Evolutionary conservation across 2,113 vertebrate species (phyloP).

Genomic region (Lipophrys pholis): DNA sequence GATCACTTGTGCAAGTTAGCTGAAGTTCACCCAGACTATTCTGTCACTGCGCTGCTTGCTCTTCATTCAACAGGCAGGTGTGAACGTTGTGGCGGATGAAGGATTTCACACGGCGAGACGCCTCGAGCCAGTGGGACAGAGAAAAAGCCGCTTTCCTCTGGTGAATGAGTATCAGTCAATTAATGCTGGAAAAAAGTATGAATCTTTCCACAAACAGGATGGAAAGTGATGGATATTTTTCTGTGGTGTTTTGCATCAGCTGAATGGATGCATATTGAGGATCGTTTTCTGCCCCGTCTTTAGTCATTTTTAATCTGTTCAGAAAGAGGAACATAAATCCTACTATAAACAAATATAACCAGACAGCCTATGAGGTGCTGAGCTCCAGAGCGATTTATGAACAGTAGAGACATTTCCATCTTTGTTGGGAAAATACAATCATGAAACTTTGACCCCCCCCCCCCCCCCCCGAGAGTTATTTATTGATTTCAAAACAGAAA

Average conservation of each 20-base stretch:
- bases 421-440: background rate
- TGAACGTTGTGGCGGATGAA: background rate
- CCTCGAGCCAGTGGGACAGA: background rate
- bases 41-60: background rate
- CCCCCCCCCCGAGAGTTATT: background rate
- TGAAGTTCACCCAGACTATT: background rate
- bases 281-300: background rate
- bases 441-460: background rate
- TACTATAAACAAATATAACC: background rate
- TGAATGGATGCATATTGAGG: background rate
- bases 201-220: background rate
- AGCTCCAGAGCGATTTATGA: slow-evolving; percentile 12
- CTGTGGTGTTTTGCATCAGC: background rate
- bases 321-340: background rate
- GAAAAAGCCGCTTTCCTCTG: no score
- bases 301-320: background rate
- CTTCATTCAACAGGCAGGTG: slow-evolving; percentile 1
- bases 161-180: no score
- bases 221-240: background rate
- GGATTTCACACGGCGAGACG: background rate
- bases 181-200: no score
- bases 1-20: slow-evolving; percentile 25
- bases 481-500: background rate
- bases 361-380: background rate
- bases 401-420: background rate